Evolutionary conservation across 2,888 invertebrate species (phyloP).

Genomic region (Ceraclea dissimilis): DNA sequence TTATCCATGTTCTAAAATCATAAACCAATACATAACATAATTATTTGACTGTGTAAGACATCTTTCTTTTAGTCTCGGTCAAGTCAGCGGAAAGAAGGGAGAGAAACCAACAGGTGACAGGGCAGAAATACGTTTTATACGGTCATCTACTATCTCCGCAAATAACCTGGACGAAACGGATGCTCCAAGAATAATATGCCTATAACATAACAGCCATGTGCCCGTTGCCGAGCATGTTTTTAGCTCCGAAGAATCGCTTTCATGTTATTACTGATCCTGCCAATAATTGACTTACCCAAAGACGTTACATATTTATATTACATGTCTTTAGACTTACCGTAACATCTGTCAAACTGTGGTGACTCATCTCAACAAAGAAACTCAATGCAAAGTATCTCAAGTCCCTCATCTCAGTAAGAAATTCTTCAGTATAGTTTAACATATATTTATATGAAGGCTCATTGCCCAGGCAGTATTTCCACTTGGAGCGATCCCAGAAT

Average conservation of each 20-base stretch:
- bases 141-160: too few relatives aligned
- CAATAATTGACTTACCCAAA: too few relatives aligned
- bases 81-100: too few relatives aligned
- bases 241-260: too few relatives aligned
- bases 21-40: neutral
- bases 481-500: constrained; percentile 22
- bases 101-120: too few relatives aligned
- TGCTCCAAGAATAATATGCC: too few relatives aligned
- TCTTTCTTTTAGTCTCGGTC: neutral
- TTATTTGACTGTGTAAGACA: neutral
- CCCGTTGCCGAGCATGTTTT: too few relatives aligned
- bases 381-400: constrained; percentile 24
- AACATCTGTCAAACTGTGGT: constrained; percentile 23
- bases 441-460: constrained; percentile 23
- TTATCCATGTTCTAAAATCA: constrained; percentile 28
- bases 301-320: too few relatives aligned
- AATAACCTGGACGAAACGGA: too few relatives aligned
- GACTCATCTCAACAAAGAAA: constrained; percentile 25
- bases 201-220: too few relatives aligned
- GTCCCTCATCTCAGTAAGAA: constrained; percentile 22
- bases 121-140: too few relatives aligned
- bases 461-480: constrained; percentile 23
- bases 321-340: constrained; percentile 19
- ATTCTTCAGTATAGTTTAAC: constrained; percentile 25
- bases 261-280: too few relatives aligned